These are phyloP conservation scores for Trochalopteron elliotii DNA, from an alignment of 2,113 vertebrate species.

Conservation along the genomic window DNA sequence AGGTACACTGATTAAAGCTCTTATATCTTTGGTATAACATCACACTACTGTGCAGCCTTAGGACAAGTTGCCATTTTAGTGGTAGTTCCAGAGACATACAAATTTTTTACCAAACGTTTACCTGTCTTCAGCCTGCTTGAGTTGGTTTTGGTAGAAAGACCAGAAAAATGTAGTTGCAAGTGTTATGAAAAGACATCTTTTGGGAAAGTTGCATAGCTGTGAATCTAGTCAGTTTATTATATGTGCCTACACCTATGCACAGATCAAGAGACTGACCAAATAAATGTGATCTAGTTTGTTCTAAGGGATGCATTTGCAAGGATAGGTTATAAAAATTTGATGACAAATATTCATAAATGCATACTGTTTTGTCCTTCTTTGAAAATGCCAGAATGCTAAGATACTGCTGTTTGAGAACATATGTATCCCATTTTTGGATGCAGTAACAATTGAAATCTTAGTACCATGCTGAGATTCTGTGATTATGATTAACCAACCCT, in stretches of 20 bases:
- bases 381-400: neutral
- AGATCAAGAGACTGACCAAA: neutral
- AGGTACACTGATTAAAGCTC: neutral
- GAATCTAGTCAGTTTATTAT: neutral
- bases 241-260: neutral
- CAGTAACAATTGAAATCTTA: neutral
- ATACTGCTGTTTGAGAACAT: neutral
- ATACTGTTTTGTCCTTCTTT: neutral
- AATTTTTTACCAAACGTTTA: neutral
- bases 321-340: neutral
- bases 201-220: neutral
- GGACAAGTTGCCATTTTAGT: neutral
- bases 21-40: neutral
- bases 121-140: neutral
- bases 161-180: neutral
- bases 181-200: neutral
- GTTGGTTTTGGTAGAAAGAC: neutral
- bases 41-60: neutral
- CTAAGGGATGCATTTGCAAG: neutral
- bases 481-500: neutral
- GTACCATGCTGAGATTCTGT: neutral
- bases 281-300: neutral
- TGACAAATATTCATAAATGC: neutral
- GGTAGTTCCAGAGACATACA: neutral
- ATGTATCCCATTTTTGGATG: neutral